phyloP scores from a whole-genome alignment of 2,797 vertebrate genomes.

The Chelonia mydas region DNA sequence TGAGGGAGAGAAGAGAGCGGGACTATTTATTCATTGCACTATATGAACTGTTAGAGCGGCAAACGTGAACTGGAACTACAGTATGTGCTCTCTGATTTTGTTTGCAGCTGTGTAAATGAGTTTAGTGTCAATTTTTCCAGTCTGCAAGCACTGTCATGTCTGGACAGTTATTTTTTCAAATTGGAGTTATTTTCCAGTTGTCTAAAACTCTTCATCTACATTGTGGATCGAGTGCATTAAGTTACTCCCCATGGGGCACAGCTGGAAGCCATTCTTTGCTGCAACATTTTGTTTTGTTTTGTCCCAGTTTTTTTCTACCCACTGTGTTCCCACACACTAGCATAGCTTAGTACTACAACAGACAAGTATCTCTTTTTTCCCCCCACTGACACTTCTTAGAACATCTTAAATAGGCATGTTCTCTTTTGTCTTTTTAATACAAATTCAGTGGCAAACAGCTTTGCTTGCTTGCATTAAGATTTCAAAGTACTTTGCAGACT shows the following conservation, averaged over 20 bases:
- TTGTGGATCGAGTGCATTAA: conserved; percentile 84
- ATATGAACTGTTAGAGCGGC: not conserved
- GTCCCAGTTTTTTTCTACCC: conserved; percentile 78
- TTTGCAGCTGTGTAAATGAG: conserved; percentile 47
- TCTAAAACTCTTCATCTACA: conserved; percentile 83
- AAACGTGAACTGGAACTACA: not conserved
- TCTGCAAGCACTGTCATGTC: conserved; percentile 63
- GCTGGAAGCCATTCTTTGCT: conserved; percentile 86
- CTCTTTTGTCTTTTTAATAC: conserved; percentile 77
- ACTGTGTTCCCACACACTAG: conserved; percentile 75
- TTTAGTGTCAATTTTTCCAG: conserved; percentile 32
- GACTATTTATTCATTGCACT: not conserved
- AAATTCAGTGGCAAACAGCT: conserved; percentile 75
- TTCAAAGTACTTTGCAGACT: conserved; percentile 67
- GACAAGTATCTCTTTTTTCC: conserved; percentile 63
- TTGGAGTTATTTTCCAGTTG: conserved; percentile 75
- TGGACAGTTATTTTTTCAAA: conserved; percentile 76
- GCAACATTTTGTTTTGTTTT: conserved; percentile 81
- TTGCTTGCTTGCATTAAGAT: conserved; percentile 67
- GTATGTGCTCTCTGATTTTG: conserved; percentile 18
- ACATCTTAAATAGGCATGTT: conserved; percentile 75
- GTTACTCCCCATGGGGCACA: conserved; percentile 82
- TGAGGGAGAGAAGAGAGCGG: not conserved
- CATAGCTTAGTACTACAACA: conserved; percentile 63
- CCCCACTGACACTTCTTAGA: conserved; percentile 72